These are phyloP conservation scores for Leptura quadrifasciata DNA, from an alignment of 2,888 invertebrate species.

Conservation along the genomic window DNA sequence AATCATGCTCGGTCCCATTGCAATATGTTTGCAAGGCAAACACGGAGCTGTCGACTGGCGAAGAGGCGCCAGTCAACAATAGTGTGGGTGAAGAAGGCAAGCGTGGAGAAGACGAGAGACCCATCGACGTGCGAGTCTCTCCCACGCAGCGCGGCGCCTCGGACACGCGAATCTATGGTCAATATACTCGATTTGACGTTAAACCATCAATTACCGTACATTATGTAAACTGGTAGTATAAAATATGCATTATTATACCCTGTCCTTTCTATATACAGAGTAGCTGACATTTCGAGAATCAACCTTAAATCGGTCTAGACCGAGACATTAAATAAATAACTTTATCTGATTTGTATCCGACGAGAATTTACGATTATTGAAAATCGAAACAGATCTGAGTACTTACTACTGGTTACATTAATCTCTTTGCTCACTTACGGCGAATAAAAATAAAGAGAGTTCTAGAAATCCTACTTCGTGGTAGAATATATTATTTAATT, in stretches of 20 bases:
- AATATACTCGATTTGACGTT: constrained; percentile 7
- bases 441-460: not conserved
- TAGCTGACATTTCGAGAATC: constrained; percentile 12
- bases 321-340: constrained; percentile 25
- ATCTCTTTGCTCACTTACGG: not conserved
- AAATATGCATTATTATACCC: constrained; percentile 22
- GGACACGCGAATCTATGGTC: constrained; percentile 37
- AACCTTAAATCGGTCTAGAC: constrained; percentile 23
- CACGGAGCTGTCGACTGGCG: not conserved
- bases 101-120: not conserved
- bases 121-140: constrained; percentile 9
- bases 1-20: not conserved
- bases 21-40: constrained; percentile 2
- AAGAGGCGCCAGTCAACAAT: constrained; percentile 12
- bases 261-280: constrained; percentile 17
- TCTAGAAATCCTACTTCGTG: too few relatives aligned
- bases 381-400: constrained; percentile 1
- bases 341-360: constrained; percentile 7
- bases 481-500: too few relatives aligned
- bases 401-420: not conserved
- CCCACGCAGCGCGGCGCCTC: constrained; percentile 39
- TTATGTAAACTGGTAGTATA: constrained; percentile 21
- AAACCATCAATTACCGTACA: constrained; percentile 37
- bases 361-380: constrained; percentile 19
- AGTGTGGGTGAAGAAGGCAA: constrained; percentile 12